These are phyloP conservation scores for Porites divaricata DNA, from an alignment of 92 coral and sea anemone species.

Conservation along the genomic window DNA sequence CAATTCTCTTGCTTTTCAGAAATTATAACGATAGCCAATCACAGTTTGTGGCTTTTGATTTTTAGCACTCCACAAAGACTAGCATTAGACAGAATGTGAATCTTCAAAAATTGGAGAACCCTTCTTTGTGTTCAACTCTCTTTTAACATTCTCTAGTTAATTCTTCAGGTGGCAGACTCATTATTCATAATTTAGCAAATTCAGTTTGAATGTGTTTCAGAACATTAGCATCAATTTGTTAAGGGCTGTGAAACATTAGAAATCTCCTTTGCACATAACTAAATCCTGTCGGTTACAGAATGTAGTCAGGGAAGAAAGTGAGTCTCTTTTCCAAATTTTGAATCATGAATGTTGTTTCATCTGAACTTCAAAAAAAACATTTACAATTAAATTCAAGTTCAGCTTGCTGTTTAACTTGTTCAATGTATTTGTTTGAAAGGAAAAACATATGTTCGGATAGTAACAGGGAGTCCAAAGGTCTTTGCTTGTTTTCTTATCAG, in stretches of 20 bases:
- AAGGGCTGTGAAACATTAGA: not conserved
- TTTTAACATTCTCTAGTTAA: not conserved
- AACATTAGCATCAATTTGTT: not conserved
- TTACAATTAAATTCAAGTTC: not conserved
- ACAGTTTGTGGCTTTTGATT: not conserved
- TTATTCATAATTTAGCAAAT: not conserved
- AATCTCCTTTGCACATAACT: not conserved
- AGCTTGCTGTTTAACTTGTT: not conserved
- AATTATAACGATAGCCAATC: not conserved
- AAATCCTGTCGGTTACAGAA: too few relatives aligned
- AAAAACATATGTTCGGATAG: not conserved
- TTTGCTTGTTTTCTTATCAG: slow-evolving; percentile 7
- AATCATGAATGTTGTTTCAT: not conserved
- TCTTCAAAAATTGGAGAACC: too few relatives aligned
- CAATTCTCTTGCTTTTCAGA: not conserved
- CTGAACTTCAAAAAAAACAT: not conserved
- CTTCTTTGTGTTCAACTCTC: not conserved
- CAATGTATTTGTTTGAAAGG: not conserved
- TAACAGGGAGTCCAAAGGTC: not conserved
- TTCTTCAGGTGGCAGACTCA: not conserved
- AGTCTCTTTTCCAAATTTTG: not conserved
- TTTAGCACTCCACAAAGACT: not conserved
- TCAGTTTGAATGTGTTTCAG: not conserved
- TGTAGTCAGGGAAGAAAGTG: not conserved
- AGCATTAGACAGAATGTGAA: too few relatives aligned